Base-by-base conservation (phyloP, 64 coral and sea anemone genomes). In the Trachythela sp. region DNA sequence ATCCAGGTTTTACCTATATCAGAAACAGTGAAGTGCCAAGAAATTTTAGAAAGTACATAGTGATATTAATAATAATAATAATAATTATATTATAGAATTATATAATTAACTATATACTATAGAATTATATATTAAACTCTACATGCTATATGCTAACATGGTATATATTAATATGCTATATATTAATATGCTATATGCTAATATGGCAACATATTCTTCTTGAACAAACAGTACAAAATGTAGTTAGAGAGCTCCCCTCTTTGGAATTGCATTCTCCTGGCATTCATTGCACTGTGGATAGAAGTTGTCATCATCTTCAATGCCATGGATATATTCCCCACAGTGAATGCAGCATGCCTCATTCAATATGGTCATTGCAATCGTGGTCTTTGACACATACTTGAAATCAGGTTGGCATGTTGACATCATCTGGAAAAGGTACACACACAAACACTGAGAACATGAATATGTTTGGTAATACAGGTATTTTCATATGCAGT, bases 331-430 rank as follows among this genome's bases (percentile, higher is more conserved):
- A 35, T 72, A 72, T 35, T 72, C 68, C 33, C 68, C 68, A 35
- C 68, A 72, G 11, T 72, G 68, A 35, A 29, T 72, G 68, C 68
- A 72, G 1, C 68, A 72, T 52, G 3, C n/a, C 68, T 72, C 68
- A 72, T 72, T 72, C 68, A 72, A 72, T 72, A 35, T 72, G 68
- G 68, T 72, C 68, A 72, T 31, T 0, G 68, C 68, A 72, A 26
- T 72, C 68, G 24, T 72, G 68, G 33, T 72, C 68, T 35, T 72
- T 72, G 18, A 72, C 68, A 72, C 24, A 72, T 27, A 72, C 68
- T 35, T 72, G 68, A 6, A 72, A 35, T 31, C 68, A 14, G 9
- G 24, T 13, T 31, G 68, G 68, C 33, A 72, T 31, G 26, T 72
- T 72, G 15, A 35, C 33, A 72, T 72, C 68, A 26, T 72, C 68